These are phyloP conservation scores for Chymomyza fuscimana DNA, from an alignment of 2,888 invertebrate species.

Conservation along the genomic window DNA sequence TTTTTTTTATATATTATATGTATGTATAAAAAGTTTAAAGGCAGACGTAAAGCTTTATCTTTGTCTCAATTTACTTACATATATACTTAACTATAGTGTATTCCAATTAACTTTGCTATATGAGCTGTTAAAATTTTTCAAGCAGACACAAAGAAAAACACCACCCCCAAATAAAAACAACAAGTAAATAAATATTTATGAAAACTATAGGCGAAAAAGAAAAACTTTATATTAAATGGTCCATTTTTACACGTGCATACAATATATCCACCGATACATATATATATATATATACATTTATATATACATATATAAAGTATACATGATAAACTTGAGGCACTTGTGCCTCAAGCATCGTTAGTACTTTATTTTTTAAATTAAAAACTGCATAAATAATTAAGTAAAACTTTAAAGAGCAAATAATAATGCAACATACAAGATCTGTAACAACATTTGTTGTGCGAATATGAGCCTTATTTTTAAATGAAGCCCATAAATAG, in stretches of 20 bases:
- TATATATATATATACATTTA: constrained; percentile 24
- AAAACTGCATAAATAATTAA: constrained; percentile 23
- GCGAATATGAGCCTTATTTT: constrained; percentile 32
- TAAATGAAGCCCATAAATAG: constrained; percentile 25
- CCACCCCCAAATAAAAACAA: not conserved
- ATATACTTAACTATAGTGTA: constrained; percentile 32
- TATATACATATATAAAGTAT: constrained; percentile 9
- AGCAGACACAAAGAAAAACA: constrained; percentile 14
- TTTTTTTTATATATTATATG: not conserved
- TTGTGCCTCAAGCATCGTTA: constrained; percentile 8
- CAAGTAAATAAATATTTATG: constrained; percentile 4
- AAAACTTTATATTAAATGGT: constrained; percentile 62
- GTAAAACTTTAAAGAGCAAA: constrained; percentile 16
- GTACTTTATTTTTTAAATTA: constrained; percentile 58
- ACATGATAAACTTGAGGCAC: constrained; percentile 8
- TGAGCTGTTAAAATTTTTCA: constrained; percentile 22
- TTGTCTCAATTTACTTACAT: constrained; percentile 46
- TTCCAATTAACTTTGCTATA: constrained; percentile 48
- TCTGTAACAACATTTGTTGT: constrained; percentile 44
- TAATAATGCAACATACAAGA: not conserved
- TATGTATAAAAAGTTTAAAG: constrained; percentile 6
- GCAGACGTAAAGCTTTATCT: constrained; percentile 65
- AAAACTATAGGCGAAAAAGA: constrained; percentile 1
- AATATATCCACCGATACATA: constrained; percentile 66
- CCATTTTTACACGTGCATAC: constrained; percentile 63